Percentiles rank a stretch among this genome's conserved stretches.
Conservation (phyloP, 2,113 vertebrate species). For the Chloebia gouldiae region DNA sequence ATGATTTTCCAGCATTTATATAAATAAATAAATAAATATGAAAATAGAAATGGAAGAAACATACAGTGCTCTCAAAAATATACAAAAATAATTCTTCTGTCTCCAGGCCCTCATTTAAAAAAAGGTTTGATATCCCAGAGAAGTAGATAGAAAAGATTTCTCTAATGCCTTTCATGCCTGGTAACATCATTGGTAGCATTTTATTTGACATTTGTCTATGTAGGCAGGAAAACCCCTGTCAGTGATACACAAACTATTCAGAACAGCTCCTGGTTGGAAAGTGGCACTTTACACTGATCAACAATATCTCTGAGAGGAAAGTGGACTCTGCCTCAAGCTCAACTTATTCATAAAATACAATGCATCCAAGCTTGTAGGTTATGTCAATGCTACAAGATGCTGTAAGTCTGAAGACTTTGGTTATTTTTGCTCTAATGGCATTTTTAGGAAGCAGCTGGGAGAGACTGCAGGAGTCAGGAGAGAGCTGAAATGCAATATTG, state of each 20-base stretch:
- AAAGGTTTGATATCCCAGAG: background rate
- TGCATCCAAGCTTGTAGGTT: background rate
- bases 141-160: background rate
- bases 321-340: constrained; percentile 14
- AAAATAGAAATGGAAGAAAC: background rate
- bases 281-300: background rate
- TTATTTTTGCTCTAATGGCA: background rate
- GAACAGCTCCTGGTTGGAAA: background rate
- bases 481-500: constrained; percentile 1
- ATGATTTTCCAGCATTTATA: background rate
- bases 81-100: background rate
- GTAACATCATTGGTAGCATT: background rate
- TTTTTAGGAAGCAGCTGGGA: background rate
- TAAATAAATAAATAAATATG: background rate
- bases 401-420: background rate
- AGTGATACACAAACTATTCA: background rate
- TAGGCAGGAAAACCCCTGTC: background rate
- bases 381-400: background rate
- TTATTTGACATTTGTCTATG: background rate
- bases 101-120: background rate
- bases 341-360: constrained; percentile 7
- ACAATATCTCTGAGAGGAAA: background rate
- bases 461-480: background rate
- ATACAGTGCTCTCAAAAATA: background rate
- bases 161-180: background rate